Evolutionary conservation across 2,113 vertebrate genomes (phyloP).

Genomic region (Potamarius usumacintae): DNA sequence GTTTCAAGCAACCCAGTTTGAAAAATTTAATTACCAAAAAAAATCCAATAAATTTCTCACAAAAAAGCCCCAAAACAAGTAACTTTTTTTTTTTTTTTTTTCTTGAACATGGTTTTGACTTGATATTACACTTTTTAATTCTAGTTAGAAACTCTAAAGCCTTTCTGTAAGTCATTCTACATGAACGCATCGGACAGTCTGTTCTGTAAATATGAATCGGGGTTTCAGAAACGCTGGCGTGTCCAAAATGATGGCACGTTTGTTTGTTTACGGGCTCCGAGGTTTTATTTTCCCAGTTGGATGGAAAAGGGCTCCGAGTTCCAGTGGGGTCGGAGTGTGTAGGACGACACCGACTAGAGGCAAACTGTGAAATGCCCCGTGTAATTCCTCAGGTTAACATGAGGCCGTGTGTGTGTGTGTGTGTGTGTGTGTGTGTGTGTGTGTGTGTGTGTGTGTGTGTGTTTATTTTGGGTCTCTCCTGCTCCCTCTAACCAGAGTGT

Average conservation of each 20-base stretch:
- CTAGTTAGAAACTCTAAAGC: background rate
- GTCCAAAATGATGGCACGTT: background rate
- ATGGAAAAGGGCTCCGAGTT: background rate
- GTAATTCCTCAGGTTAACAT: constrained; percentile 72
- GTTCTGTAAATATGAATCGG: background rate
- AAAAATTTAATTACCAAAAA: no score
- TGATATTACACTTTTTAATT: background rate
- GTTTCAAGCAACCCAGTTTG: no score
- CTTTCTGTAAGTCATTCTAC: background rate
- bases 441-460: background rate
- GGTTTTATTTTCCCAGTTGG: background rate
- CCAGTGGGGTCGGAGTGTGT: background rate
- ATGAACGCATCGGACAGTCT: background rate
- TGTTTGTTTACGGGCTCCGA: background rate
- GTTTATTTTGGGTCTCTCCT: background rate
- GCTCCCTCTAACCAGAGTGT: background rate
- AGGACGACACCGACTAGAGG: constrained; percentile 57
- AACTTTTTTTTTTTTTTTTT: no score
- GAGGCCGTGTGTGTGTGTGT: constrained; percentile 55
- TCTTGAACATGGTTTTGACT: background rate
- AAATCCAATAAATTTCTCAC: no score
- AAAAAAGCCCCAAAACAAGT: no score
- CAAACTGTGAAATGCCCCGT: constrained; percentile 71
- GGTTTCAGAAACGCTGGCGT: background rate
- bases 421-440: constrained; percentile 41